Conservation (phyloP, 2,888 invertebrate genomes). For the Desoria tigrina region DNA sequence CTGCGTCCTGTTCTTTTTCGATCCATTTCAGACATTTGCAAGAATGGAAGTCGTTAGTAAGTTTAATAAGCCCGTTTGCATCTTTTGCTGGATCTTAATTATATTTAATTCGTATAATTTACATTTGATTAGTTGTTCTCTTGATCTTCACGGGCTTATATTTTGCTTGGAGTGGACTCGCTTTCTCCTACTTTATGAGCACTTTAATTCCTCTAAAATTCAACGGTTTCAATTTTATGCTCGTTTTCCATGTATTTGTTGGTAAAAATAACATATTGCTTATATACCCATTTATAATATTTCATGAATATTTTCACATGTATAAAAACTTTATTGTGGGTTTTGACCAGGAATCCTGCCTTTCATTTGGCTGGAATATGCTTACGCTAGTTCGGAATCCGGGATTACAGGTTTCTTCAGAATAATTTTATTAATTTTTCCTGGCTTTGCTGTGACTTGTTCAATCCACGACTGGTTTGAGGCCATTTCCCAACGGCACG, state of each 20-base stretch:
- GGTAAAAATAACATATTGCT: conserved; percentile 15
- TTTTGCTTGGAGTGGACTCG: conserved; percentile 42
- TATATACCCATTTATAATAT: too few relatives aligned
- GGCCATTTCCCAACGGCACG: neutral
- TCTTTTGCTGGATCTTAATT: neutral
- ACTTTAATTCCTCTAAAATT: conserved; percentile 17
- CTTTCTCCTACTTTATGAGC: conserved; percentile 38
- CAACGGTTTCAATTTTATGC: conserved; percentile 27
- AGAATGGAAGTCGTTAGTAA: neutral
- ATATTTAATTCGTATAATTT: neutral
- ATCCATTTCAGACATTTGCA: conserved; percentile 15
- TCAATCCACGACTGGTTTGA: conserved; percentile 30
- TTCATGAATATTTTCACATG: too few relatives aligned
- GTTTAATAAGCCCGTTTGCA: neutral
- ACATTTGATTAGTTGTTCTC: conserved; percentile 14
- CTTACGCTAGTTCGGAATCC: neutral
- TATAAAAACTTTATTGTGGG: neutral
- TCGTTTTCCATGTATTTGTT: conserved; percentile 28
- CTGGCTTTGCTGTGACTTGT: conserved; percentile 29
- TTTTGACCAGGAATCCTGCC: conserved; percentile 1
- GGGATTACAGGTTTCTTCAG: neutral
- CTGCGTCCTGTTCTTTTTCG: conserved; percentile 21
- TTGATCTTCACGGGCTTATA: conserved; percentile 24
- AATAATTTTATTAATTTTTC: conserved; percentile 23
- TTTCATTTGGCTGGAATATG: conserved; percentile 1